Evolutionary conservation across 2,888 invertebrate genomes (phyloP).

Genomic region (Temnothorax rugatulus): DNA sequence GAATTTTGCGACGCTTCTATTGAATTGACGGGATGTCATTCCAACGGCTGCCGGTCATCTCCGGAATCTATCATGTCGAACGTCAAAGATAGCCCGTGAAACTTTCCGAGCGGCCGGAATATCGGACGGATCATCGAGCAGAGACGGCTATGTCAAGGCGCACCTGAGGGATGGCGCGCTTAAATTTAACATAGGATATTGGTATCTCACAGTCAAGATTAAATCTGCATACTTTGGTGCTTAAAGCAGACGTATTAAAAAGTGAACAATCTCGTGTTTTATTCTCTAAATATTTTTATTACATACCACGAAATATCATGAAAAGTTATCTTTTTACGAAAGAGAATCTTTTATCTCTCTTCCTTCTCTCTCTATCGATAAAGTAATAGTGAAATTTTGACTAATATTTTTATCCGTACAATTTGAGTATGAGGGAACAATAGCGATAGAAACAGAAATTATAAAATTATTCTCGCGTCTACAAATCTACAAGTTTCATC

Average conservation of each 20-base stretch:
- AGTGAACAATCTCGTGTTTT: neutral
- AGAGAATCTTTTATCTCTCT: neutral
- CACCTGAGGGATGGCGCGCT: neutral
- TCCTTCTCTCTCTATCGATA: neutral
- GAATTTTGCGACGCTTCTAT: neutral
- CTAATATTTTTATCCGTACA: neutral
- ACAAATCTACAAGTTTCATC: neutral
- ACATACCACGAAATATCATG: neutral
- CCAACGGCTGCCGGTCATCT: neutral
- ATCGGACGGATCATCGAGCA: slow-evolving; percentile 35
- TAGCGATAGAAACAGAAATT: neutral
- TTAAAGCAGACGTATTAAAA: slow-evolving; percentile 3
- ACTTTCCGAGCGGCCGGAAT: slow-evolving; percentile 21
- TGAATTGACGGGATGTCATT: slow-evolving; percentile 25
- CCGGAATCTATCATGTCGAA: slow-evolving; percentile 28
- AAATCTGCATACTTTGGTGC: neutral
- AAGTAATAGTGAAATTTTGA: neutral
- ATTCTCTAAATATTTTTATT: neutral
- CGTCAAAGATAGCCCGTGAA: slow-evolving; percentile 38
- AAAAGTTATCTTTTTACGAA: slow-evolving; percentile 12
- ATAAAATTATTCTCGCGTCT: neutral
- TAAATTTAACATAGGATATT: slow-evolving; percentile 33
- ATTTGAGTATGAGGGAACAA: neutral
- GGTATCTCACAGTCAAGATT: neutral
- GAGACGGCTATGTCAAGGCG: neutral